These are phyloP conservation scores for Anguilla pacifica DNA, from an alignment of 2,797 vertebrate genomes.

Conservation along the genomic window DNA sequence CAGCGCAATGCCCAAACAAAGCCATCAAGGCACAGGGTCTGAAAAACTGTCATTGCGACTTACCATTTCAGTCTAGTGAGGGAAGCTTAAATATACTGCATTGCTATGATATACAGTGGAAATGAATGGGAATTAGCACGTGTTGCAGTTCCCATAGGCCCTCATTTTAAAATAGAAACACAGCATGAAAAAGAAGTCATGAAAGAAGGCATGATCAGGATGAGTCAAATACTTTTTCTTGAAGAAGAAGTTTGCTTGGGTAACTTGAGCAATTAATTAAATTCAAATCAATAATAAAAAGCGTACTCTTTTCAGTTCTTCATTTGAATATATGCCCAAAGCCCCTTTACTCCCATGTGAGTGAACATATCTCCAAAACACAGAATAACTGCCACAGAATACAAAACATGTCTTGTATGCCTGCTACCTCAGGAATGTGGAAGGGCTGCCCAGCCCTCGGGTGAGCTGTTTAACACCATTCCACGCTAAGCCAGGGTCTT, in stretches of 20 bases:
- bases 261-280: background rate
- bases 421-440: background rate
- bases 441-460: background rate
- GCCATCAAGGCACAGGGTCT: background rate
- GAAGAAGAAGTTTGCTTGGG: background rate
- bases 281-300: background rate
- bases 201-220: constrained; percentile 38
- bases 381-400: background rate
- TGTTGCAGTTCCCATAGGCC: constrained; percentile 36
- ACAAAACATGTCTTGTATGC: background rate
- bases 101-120: constrained; percentile 28
- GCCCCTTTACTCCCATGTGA: background rate
- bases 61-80: background rate
- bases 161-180: constrained; percentile 36
- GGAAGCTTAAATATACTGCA: background rate
- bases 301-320: background rate
- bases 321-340: background rate
- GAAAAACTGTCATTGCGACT: background rate
- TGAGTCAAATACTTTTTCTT: background rate
- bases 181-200: constrained; percentile 37
- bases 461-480: background rate
- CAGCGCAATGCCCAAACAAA: background rate
- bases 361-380: background rate
- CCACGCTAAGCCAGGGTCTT: background rate
- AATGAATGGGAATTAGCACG: constrained; percentile 46